Base-by-base conservation (phyloP, 2,888 invertebrate species). In the Periphyllus acericola region DNA sequence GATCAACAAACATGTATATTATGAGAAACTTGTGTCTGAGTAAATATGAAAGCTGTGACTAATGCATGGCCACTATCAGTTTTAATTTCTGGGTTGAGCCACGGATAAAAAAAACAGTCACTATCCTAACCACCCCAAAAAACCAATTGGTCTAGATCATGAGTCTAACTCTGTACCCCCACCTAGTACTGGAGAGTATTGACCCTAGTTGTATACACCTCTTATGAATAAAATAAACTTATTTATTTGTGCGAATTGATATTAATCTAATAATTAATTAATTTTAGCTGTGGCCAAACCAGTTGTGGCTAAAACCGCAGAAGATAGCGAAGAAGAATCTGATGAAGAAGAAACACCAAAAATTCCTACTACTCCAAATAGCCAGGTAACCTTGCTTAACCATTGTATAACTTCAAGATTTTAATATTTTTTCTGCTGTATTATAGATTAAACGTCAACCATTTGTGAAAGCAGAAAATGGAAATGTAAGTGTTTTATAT, bases 281-380 rank as follows among this genome's bases (percentile, higher is more conserved):
- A 46, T 17, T 68, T 46, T 21, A 88, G 83, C 83, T 71, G 83
- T 75, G 17, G 82, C 60, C 34, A 82, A 75, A 76, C 80, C 89
- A 25, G 25, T 79, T n/a, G 75, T 75, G 17, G 55, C 52, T 3
- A 80, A 85, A 85, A 29, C 79, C 11, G 46, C 60, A 68, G 88
- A 82, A 55, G 84, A 75, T 17, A 79, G 75, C n/a, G 84, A 88
- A 68, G 90, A 90, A 36, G 88, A 88, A 19, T 89, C 89, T 32
- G 89, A 89, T 46, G 79, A 84, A 0, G 81, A 89, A 0, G 55
- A 87, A 75, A 32, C 11, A 29, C 74, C 84, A n/a, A 71, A 60
- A 19, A 9, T 55, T 66, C 40, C 60, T 29, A 87, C 81, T 32
- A 78, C 84, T 25, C 40, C 79, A 29, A 88, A 78, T 68, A 88